Evolutionary conservation across 1,140 invertebrate genomes (phyloP), one percentile per base, ranked within the genome.

Genomic region (Himalopsyche phryganea): DNA sequence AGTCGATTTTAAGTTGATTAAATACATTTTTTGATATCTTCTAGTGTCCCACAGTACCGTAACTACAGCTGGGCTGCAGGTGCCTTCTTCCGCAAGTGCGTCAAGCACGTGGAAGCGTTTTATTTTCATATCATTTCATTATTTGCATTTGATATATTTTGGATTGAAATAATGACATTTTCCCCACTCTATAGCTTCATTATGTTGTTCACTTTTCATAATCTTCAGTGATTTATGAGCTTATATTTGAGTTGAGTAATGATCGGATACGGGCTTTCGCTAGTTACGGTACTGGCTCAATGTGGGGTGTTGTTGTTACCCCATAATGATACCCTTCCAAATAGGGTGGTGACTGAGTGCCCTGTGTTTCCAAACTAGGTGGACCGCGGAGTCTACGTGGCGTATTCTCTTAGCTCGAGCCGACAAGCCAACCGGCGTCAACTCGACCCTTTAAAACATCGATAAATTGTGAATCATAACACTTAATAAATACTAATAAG

Each of bases 311-410:
- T 45, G 18, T 45, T 15, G 6, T 45, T 6, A 46, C 33, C 20
- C 45, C 13, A 51, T 48, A 51, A 47, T 33, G 48, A 36, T 47
- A 41, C 48, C 35, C 48, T 46, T 47, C 15, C 33, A 36, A 5
- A 3, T 28, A 28, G 58, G 50, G 38, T 48, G 50, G 44, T 60
- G 58, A 60, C 58, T 60, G 50, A 60, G 58, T 60, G 51, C 50
- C 51, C 58, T 60, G 49, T 60, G 51, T 60, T 60, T 60, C 51
- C 58, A 48, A 60, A 60, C 33, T 54, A 60, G 58, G 58, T 60
- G 51, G 50, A 48, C 44, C 50, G 50, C 47, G 50, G 18, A 17
- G 50, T 54, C 50, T 54, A 38, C 44, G 47, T 48, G 50, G 58
- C 20, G 45, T 49, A 33, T 32, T 36, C 57, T 40, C 44, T 48